A percentile compares a stretch with the other conserved stretches of the same genome.
These are phyloP conservation scores for Onchidella celtica DNA, from an alignment of 2,888 invertebrate species.

Conservation along the genomic window DNA sequence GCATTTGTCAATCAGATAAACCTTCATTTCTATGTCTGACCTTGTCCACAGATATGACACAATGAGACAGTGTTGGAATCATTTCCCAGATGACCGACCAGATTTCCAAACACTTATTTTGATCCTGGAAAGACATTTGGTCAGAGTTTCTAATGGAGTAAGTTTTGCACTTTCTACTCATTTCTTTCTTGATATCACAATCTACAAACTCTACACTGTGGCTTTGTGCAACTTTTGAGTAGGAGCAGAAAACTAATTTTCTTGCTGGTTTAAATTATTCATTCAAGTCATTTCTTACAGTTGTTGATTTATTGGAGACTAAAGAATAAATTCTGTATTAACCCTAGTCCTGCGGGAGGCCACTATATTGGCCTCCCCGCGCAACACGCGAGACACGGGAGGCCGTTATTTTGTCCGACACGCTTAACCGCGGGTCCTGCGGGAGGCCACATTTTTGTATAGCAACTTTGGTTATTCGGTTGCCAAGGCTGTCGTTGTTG, in stretches of 20 bases:
- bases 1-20: not conserved
- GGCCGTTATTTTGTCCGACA: too few relatives aligned
- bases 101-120: conserved; percentile 93
- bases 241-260: too few relatives aligned
- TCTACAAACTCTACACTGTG: not conserved
- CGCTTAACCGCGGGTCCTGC: too few relatives aligned
- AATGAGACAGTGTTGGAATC: conserved; percentile 98
- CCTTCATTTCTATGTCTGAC: not conserved
- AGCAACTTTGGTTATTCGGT: too few relatives aligned
- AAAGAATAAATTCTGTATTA: too few relatives aligned
- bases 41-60: conserved; percentile 88
- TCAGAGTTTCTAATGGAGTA: conserved; percentile 83
- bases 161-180: conserved; percentile 6
- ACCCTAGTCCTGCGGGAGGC: too few relatives aligned
- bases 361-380: too few relatives aligned
- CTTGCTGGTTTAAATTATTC: not conserved
- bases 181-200: not conserved
- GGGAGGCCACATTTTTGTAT: too few relatives aligned
- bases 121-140: conserved; percentile 92
- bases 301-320: too few relatives aligned
- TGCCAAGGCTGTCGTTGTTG: too few relatives aligned
- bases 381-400: too few relatives aligned
- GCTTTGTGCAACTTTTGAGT: too few relatives aligned
- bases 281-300: not conserved
- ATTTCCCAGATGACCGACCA: conserved; percentile 92